Percentiles rank a stretch among this genome's conserved stretches.
Conservation (phyloP, 2,888 invertebrate species). For the Mamestra brassicae region DNA sequence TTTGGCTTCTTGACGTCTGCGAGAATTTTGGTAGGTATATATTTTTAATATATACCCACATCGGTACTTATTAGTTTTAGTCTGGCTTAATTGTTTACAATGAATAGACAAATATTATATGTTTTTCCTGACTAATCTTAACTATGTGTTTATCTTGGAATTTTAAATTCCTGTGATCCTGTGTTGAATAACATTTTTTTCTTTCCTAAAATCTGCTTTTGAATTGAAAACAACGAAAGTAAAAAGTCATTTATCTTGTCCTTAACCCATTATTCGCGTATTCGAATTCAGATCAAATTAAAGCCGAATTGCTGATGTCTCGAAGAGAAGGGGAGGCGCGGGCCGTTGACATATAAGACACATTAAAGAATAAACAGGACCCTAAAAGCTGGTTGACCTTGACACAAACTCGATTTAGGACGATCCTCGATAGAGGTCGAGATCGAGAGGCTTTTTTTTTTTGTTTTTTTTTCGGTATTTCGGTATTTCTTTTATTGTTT, state of each 20-base stretch:
- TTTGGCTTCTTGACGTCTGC: too few species aligned
- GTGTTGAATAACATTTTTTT: too few species aligned
- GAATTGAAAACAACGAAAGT: background rate
- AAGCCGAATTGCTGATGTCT: background rate
- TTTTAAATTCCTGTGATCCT: too few species aligned
- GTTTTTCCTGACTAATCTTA: too few species aligned
- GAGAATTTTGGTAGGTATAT: too few species aligned
- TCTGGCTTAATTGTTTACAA: too few species aligned
- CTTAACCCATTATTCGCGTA: background rate
- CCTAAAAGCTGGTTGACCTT: conserved; percentile 20
- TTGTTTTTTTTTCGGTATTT: too few species aligned
- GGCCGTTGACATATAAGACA: conserved; percentile 35
- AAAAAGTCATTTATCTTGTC: background rate
- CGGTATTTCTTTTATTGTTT: conserved; percentile 16
- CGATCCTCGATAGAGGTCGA: background rate
- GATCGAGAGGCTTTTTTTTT: conserved; percentile 15
- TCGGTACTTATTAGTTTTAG: too few species aligned
- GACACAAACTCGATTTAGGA: conserved; percentile 19
- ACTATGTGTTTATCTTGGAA: too few species aligned
- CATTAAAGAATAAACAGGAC: conserved; percentile 30
- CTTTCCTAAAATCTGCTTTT: too few species aligned
- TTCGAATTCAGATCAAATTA: conserved; percentile 32
- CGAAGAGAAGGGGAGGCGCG: background rate
- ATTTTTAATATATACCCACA: too few species aligned
- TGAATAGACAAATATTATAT: too few species aligned